phyloP scores from a whole-genome alignment of 2,797 vertebrate species.

The Alectoris magna region DNA sequence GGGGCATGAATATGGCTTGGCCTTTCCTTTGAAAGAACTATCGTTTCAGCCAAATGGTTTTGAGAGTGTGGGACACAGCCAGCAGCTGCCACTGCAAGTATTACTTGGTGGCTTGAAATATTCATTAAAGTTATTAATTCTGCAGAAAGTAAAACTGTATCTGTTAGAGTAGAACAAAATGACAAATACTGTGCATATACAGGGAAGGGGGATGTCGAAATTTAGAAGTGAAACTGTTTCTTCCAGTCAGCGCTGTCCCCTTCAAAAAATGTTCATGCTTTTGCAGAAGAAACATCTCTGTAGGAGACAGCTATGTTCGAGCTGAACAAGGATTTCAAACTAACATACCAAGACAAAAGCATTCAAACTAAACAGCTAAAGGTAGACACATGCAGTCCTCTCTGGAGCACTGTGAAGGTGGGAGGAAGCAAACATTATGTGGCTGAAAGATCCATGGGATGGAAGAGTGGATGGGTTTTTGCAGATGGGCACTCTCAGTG shows the following conservation, averaged over 20 bases:
- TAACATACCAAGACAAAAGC: not conserved
- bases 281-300: not conserved
- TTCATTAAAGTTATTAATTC: not conserved
- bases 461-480: not conserved
- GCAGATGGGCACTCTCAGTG: fast-evolving
- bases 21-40: not conserved
- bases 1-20: not conserved
- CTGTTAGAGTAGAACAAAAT: not conserved
- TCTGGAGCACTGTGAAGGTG: not conserved
- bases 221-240: not conserved
- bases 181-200: not conserved
- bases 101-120: not conserved
- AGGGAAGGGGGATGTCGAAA: not conserved
- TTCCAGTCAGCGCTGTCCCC: not conserved
- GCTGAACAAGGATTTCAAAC: not conserved
- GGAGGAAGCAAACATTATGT: not conserved
- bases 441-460: not conserved
- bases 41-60: not conserved
- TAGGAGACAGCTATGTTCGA: not conserved
- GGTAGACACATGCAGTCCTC: not conserved
- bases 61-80: not conserved
- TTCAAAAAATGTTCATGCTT: not conserved
- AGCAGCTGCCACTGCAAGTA: not conserved
- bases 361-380: not conserved
- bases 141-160: not conserved